Percentiles rank a stretch among this genome's conserved stretches.
These are phyloP conservation scores for Chaetophractus vellerosus DNA, from an alignment of 2,797 vertebrate species.

Conservation along the genomic window DNA sequence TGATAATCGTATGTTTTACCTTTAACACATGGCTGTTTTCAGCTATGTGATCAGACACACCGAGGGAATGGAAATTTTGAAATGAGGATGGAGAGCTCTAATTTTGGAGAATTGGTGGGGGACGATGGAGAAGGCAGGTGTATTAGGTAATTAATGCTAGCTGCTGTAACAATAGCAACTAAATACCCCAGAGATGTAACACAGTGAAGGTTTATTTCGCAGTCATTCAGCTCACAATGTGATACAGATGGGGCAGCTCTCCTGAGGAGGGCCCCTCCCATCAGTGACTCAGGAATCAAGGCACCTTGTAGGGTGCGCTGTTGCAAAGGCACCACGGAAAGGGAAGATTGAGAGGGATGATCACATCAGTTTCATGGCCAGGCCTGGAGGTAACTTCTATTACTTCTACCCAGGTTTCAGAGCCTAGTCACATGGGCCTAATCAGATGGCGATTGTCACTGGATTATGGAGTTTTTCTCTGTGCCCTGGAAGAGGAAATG, in stretches of 20 bases:
- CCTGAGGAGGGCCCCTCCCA: background rate
- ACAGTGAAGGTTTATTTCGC: conserved; percentile 36
- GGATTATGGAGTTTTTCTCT: background rate
- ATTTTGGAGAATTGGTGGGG: conserved; percentile 51
- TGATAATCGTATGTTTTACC: conserved; percentile 28
- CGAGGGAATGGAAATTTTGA: conserved; percentile 50
- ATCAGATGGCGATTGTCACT: background rate
- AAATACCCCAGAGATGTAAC: background rate
- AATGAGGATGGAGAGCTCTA: background rate
- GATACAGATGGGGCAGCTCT: background rate
- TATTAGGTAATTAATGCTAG: conserved; percentile 19
- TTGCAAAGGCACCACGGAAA: background rate
- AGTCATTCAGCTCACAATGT: conserved; percentile 2
- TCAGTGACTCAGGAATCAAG: conserved; percentile 3
- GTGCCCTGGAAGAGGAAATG: conserved; percentile 31
- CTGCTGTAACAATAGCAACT: background rate
- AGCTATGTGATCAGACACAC: conserved; percentile 21
- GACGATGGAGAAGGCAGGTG: background rate
- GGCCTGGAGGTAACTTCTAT: background rate
- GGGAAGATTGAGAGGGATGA: conserved; percentile 11
- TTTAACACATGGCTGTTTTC: conserved; percentile 58
- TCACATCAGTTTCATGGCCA: conserved; percentile 5
- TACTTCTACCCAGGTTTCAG: background rate
- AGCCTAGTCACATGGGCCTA: conserved; percentile 17
- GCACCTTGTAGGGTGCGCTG: background rate